A percentile compares a stretch with the other conserved stretches of the same genome.
Conservation (phyloP, 2,888 invertebrate species). For the Cepaea hortensis region DNA sequence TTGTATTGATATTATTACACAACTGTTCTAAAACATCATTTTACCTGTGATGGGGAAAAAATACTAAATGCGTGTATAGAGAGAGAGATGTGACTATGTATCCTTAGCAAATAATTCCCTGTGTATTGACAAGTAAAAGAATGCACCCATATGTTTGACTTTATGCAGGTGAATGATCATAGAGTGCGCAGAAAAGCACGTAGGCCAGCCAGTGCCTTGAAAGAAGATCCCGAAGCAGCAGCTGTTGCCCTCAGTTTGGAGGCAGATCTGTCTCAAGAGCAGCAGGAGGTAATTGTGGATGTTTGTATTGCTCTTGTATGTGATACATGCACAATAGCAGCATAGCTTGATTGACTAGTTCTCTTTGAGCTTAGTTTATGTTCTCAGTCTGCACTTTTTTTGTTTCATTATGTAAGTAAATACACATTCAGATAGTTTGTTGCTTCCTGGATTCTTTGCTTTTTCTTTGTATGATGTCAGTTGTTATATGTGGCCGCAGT, state of each 20-base stretch:
- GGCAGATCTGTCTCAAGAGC: slow-evolving; percentile 45
- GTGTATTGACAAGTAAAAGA: not conserved
- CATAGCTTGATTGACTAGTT: no score
- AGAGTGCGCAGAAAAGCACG: slow-evolving; percentile 16
- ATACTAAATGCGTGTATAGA: not conserved
- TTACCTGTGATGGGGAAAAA: no score
- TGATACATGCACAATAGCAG: not conserved
- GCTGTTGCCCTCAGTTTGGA: slow-evolving; percentile 56
- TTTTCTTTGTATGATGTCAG: no score
- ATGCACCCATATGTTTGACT: not conserved
- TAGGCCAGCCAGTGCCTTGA: slow-evolving; percentile 58
- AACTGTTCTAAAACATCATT: no score
- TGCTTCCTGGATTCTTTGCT: no score
- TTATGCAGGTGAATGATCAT: slow-evolving; percentile 30
- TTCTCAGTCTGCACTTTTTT: no score
- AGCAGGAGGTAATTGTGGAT: slow-evolving; percentile 26
- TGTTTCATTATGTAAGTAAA: no score
- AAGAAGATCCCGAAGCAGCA: slow-evolving; percentile 55
- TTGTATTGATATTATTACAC: no score
- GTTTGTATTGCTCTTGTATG: not conserved
- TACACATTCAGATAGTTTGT: no score
- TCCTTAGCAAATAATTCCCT: not conserved
- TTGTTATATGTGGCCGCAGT: no score
- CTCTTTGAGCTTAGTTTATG: no score
- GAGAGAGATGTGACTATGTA: not conserved